Percentiles rank a stretch among this genome's conserved stretches.
phyloP scores from a whole-genome alignment of 2,113 vertebrate genomes.

The Ciconia maguari region DNA sequence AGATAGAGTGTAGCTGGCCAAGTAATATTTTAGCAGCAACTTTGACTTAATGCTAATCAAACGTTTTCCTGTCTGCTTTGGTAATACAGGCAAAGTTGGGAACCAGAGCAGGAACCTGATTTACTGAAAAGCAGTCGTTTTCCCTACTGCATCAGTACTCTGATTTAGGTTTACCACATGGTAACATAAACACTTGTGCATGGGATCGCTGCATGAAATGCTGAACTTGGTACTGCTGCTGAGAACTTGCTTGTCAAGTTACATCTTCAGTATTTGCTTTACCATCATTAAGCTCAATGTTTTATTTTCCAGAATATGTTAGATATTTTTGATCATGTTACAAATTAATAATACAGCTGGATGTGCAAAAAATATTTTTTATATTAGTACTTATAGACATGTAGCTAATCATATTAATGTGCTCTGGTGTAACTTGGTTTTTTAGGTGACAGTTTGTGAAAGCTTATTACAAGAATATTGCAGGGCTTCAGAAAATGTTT shows the following conservation, averaged over 20 bases:
- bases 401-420: neutral
- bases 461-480: neutral
- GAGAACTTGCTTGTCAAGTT: neutral
- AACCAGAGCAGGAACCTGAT: neutral
- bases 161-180: neutral
- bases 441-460: neutral
- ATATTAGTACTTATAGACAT: neutral
- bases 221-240: neutral
- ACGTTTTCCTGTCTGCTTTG: neutral
- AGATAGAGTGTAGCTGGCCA: neutral
- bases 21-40: neutral
- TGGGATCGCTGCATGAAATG: neutral
- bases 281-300: neutral
- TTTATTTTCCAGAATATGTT: neutral
- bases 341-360: neutral
- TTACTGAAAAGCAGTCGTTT: neutral
- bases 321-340: neutral
- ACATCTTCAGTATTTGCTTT: neutral
- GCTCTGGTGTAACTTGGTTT: neutral
- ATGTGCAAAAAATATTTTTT: neutral
- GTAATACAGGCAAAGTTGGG: neutral
- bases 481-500: constrained; percentile 5
- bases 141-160: neutral
- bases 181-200: neutral
- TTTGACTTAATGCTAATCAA: neutral